phyloP scores from a whole-genome alignment of 2,888 invertebrate species.

The Exephanes ischioxanthus region DNA sequence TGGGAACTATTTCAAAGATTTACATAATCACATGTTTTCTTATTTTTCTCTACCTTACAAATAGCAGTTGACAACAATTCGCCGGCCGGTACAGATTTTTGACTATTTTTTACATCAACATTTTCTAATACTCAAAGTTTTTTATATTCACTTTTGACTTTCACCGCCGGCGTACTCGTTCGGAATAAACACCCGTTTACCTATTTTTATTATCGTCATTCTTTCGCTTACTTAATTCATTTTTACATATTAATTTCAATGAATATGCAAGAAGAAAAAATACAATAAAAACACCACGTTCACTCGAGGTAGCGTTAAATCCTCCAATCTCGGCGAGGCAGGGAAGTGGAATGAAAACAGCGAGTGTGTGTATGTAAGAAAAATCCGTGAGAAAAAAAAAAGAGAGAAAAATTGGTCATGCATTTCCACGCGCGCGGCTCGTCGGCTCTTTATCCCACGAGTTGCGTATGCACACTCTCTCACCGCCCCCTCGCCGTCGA shows the following conservation, averaged over 20 bases:
- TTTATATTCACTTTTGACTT: too few species aligned
- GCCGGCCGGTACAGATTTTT: too few species aligned
- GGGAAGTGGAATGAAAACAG: neutral
- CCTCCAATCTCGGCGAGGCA: neutral
- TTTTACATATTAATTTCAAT: neutral
- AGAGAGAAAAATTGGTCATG: neutral
- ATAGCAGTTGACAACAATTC: too few species aligned
- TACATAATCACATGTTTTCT: too few species aligned
- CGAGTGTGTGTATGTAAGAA: neutral
- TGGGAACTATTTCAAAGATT: too few species aligned
- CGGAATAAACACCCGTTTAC: too few species aligned
- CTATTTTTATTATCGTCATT: too few species aligned
- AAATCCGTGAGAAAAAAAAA: neutral
- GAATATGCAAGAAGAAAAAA: neutral
- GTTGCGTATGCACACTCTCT: neutral
- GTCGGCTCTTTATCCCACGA: constrained; percentile 47
- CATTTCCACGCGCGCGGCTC: neutral
- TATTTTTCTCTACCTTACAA: too few species aligned
- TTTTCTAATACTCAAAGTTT: too few species aligned
- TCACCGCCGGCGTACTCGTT: too few species aligned
- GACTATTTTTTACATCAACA: too few species aligned
- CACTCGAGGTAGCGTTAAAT: neutral
- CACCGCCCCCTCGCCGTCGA: constrained; percentile 23
- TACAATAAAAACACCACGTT: neutral
- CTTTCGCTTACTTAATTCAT: too few species aligned